A percentile compares a stretch with the other conserved stretches of the same genome.
Evolutionary conservation across 2,113 vertebrate species (phyloP).

Genomic region (Reinhardtius hippoglossoides): DNA sequence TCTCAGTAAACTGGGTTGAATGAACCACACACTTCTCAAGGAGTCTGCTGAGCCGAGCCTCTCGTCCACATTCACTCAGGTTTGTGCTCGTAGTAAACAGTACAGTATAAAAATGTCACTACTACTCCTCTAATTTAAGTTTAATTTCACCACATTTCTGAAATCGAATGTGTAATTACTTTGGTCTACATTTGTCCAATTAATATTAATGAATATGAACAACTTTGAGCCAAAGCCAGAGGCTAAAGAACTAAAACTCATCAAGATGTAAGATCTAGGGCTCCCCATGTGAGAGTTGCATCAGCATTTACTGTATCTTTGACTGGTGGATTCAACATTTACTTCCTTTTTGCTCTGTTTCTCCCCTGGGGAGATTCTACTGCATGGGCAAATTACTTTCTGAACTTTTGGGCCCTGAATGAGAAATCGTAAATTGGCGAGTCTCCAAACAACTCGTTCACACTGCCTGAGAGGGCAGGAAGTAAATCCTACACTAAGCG

Average conservation of each 20-base stretch:
- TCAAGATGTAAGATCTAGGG: slow-evolving; percentile 51
- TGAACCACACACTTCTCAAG: neutral
- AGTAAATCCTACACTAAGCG: slow-evolving; percentile 1
- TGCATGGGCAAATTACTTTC: slow-evolving; percentile 43
- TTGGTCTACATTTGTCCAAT: slow-evolving; percentile 61
- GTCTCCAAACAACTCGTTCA: slow-evolving; percentile 36
- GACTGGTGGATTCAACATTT: slow-evolving; percentile 44
- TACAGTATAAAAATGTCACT: neutral
- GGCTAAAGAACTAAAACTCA: slow-evolving; percentile 45
- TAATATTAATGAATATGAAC: slow-evolving; percentile 66
- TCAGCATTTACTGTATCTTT: slow-evolving; percentile 47
- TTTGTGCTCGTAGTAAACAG: neutral
- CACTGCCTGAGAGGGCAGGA: slow-evolving; percentile 13
- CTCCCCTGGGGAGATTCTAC: slow-evolving; percentile 33
- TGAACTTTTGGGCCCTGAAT: slow-evolving; percentile 46
- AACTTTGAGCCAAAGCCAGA: slow-evolving; percentile 51
- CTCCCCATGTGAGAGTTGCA: slow-evolving; percentile 42
- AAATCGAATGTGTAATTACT: slow-evolving; percentile 43
- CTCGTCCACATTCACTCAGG: neutral
- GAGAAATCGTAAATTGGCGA: slow-evolving; percentile 19
- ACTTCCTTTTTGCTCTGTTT: slow-evolving; percentile 10
- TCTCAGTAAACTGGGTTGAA: neutral
- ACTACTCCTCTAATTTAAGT: slow-evolving; percentile 25
- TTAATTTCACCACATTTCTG: slow-evolving; percentile 10
- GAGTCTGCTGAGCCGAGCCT: neutral